Evolutionary conservation across 2,113 vertebrate genomes (phyloP).

Genomic region (Typhlomys cinereus): DNA sequence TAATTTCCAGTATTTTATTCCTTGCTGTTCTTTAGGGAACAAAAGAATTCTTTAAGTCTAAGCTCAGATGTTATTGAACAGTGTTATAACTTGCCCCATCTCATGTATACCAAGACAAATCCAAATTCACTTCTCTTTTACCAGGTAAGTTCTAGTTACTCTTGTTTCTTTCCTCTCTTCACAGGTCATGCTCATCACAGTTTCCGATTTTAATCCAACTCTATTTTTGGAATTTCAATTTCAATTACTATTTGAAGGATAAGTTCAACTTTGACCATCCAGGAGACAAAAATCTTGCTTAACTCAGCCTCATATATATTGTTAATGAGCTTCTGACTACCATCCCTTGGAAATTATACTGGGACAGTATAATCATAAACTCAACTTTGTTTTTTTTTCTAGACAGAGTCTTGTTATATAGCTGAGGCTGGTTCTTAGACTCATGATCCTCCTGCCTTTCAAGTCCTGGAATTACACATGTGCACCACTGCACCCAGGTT

Average conservation of each 20-base stretch:
- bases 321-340: background rate
- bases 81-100: background rate
- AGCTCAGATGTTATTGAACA: background rate
- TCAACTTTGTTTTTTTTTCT: background rate
- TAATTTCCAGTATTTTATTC: background rate
- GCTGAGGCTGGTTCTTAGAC: background rate
- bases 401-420: background rate
- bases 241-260: conserved; percentile 5
- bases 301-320: background rate
- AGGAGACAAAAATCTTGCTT: background rate
- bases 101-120: background rate
- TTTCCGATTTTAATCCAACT: conserved; percentile 6
- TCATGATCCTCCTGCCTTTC: background rate
- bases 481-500: background rate
- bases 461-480: background rate
- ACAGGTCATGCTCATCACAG: background rate
- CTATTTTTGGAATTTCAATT: conserved; percentile 34
- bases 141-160: background rate
- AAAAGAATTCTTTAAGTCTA: background rate
- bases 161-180: background rate
- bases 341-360: background rate
- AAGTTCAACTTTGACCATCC: background rate
- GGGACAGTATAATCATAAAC: background rate
- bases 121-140: background rate
- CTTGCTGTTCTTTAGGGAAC: background rate